A percentile compares a stretch with the other conserved stretches of the same genome.
phyloP scores from a whole-genome alignment of 2,888 invertebrate species.

The Microctonus aethiopoides region DNA sequence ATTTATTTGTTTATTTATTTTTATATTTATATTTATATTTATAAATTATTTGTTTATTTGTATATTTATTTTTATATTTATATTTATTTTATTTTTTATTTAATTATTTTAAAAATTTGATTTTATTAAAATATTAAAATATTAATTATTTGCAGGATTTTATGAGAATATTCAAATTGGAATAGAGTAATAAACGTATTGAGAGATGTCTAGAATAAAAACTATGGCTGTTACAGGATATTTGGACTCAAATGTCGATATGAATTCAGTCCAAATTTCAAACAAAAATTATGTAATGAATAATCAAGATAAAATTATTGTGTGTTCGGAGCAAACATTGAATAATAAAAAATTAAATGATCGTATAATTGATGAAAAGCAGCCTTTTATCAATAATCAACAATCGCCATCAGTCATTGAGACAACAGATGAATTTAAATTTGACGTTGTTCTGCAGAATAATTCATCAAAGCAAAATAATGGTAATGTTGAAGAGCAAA shows the following conservation, averaged over 20 bases:
- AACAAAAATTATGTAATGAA: slow-evolving; percentile 8
- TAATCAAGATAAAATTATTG: slow-evolving; percentile 10
- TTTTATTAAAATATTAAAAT: too few species aligned
- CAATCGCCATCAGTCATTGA: not conserved
- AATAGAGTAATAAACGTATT: not conserved
- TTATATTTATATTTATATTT: too few species aligned
- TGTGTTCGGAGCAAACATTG: slow-evolving; percentile 5
- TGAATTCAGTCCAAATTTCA: not conserved
- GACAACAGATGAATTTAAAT: not conserved
- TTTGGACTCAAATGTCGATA: slow-evolving; percentile 5
- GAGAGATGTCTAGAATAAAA: not conserved
- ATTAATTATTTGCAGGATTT: not conserved
- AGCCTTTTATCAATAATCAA: not conserved
- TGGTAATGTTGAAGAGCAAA: slow-evolving; percentile 6
- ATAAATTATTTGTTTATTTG: too few species aligned
- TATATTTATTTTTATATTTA: not conserved
- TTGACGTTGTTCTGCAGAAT: too few species aligned
- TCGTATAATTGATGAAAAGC: not conserved
- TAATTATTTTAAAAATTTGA: too few species aligned
- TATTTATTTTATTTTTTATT: not conserved
- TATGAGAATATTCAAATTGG: not conserved
- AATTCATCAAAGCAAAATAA: not conserved
- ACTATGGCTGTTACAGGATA: slow-evolving; percentile 12
- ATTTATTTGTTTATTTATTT: too few species aligned
- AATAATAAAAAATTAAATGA: not conserved